A percentile compares a stretch with the other conserved stretches of the same genome.
phyloP scores from a whole-genome alignment of 1,140 invertebrate species.

The Hypsibius dujardini region DNA sequence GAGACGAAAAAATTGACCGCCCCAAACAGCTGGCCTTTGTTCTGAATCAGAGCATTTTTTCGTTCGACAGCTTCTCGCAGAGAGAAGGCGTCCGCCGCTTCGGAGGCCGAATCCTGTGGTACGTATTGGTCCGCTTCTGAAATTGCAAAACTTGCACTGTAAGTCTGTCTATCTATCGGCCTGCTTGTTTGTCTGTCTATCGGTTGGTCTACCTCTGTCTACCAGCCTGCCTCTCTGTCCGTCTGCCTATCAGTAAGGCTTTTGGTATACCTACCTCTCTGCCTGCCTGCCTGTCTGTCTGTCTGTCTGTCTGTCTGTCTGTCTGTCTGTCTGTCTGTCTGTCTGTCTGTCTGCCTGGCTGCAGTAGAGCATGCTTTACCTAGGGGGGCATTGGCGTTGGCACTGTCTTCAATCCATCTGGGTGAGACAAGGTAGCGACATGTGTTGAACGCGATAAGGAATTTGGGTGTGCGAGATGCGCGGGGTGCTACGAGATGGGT shows the following conservation, averaged over 20 bases:
- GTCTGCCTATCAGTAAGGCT: too few relatives aligned
- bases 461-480: neutral
- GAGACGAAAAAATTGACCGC: neutral
- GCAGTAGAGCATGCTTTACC: neutral
- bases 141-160: neutral
- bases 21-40: neutral
- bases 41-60: neutral
- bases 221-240: too few relatives aligned
- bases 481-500: slow-evolving; percentile 1
- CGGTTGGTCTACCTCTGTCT: too few relatives aligned
- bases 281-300: too few relatives aligned
- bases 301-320: too few relatives aligned
- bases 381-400: neutral
- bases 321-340: too few relatives aligned
- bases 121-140: neutral
- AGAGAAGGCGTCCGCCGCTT: neutral
- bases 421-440: neutral
- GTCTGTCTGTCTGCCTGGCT: too few relatives aligned
- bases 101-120: neutral
- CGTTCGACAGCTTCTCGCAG: slow-evolving; percentile 4
- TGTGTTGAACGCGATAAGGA: neutral
- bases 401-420: slow-evolving; percentile 11
- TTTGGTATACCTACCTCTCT: too few relatives aligned
- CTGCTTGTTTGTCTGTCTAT: too few relatives aligned
- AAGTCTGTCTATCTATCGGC: neutral